Base-by-base conservation (phyloP, 2,797 vertebrate genomes). In the Enteromius paludinosus region DNA sequence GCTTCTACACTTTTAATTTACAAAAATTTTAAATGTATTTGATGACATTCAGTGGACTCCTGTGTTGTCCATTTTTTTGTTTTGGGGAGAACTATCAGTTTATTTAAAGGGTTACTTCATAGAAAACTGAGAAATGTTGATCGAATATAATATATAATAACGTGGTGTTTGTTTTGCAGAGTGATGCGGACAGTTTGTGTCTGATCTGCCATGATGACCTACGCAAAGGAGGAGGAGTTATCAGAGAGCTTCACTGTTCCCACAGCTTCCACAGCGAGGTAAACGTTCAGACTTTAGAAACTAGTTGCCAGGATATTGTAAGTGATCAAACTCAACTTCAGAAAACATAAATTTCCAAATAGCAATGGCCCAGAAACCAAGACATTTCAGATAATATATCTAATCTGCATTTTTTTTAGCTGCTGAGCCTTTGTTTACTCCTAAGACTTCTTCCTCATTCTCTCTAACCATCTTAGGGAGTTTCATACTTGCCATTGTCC, bases 121-220 rank as follows among this genome's bases (percentile, higher is more conserved):
- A 54, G 20, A 35, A 8, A 72, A 54, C 1, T n/a, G 25, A 3
- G 17, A 70, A 47, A 47, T 35, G 43, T 15, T 77, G 38, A 25
- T 20, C 73, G 43, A 61, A 76, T 61, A 28, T 41, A 43, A 28
- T 52, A 38, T n/a, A 41, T 23, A 41, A 41, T 23, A 41, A 20
- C 2, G 14, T 65, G 54, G 18, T 66, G 49, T 82, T 79, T 76
- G 43, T 84, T 70, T 81, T 87, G 15, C 86, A 95, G 93, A 92
- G 92, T 41, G 90, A 94, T 62, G 89, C 91, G 3, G 90, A 93
- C 83, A 90, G 90, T 25, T 69, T 88, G 10, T 92, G 92, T 92
- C 87, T 93, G 45, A 92, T 95, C 81, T 95, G 93, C 86, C 92
- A 92, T 59, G 84, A 92, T 2, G 89, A 92, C 54, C 54, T 94